phyloP scores from a whole-genome alignment of 2,113 vertebrate species.

The Chionomys nivalis region DNA sequence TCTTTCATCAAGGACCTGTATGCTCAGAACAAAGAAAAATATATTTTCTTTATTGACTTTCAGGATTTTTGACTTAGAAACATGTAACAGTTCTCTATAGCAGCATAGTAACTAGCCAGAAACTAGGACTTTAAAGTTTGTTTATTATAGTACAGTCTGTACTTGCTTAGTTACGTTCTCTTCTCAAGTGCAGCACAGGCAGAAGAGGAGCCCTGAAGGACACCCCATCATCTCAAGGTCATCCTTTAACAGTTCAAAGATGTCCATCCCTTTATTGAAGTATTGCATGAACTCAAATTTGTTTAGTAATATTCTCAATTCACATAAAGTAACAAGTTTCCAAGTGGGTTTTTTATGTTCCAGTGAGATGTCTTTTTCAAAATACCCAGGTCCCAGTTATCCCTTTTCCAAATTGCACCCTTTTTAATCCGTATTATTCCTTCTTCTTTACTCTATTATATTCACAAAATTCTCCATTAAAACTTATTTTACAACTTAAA shows the following conservation, averaged over 20 bases:
- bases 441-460: background rate
- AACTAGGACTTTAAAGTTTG: background rate
- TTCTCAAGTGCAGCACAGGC: background rate
- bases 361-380: too few species aligned
- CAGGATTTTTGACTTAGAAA: background rate
- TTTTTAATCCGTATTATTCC: too few species aligned
- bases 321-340: background rate
- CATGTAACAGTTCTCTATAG: background rate
- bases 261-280: background rate
- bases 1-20: background rate
- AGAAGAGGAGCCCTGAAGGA: background rate
- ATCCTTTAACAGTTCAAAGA: background rate
- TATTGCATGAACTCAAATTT: too few species aligned
- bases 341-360: too few species aligned
- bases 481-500: background rate
- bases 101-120: background rate
- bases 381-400: background rate
- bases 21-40: background rate
- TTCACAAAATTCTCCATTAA: background rate
- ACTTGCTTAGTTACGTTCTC: background rate
- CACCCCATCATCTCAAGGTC: background rate
- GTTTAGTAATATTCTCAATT: background rate
- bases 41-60: background rate
- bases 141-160: background rate
- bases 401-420: background rate